phyloP scores from a whole-genome alignment of 2,797 vertebrate species.

The Chaenodraco wilsoni region DNA sequence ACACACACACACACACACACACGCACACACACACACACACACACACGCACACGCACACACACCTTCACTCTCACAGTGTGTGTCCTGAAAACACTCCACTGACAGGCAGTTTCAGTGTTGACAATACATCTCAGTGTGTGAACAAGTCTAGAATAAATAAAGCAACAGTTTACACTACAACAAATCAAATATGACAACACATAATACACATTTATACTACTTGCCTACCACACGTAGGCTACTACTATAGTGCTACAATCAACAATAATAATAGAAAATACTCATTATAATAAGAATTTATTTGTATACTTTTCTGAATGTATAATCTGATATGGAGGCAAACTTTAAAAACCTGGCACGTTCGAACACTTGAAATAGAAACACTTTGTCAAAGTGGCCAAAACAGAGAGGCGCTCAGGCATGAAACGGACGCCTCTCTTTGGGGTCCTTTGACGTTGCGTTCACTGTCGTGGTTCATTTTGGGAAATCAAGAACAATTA shows the following conservation, averaged over 20 bases:
- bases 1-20: not conserved
- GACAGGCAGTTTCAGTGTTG: not conserved
- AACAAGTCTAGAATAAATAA: not conserved
- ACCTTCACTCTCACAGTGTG: conserved; percentile 6
- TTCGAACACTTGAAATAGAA: not conserved
- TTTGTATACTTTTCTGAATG: not conserved
- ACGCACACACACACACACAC: not conserved
- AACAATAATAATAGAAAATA: not conserved
- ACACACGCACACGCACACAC: not conserved
- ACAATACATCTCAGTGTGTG: not conserved
- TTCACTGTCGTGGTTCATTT: conserved; percentile 27
- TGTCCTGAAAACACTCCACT: conserved; percentile 32
- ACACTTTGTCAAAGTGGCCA: not conserved
- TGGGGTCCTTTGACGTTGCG: conserved; percentile 46
- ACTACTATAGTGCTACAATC: not conserved
- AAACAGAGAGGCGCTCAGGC: conserved; percentile 53
- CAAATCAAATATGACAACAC: too few relatives aligned
- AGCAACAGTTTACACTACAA: too few relatives aligned
- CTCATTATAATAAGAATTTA: too few relatives aligned
- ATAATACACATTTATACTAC: too few relatives aligned
- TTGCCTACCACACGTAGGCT: too few relatives aligned
- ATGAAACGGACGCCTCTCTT: not conserved
- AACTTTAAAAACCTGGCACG: not conserved
- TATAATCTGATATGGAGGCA: not conserved
- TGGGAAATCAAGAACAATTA: conserved; percentile 1